Conservation (phyloP, 2,113 vertebrate genomes). For the Zingel zingel region DNA sequence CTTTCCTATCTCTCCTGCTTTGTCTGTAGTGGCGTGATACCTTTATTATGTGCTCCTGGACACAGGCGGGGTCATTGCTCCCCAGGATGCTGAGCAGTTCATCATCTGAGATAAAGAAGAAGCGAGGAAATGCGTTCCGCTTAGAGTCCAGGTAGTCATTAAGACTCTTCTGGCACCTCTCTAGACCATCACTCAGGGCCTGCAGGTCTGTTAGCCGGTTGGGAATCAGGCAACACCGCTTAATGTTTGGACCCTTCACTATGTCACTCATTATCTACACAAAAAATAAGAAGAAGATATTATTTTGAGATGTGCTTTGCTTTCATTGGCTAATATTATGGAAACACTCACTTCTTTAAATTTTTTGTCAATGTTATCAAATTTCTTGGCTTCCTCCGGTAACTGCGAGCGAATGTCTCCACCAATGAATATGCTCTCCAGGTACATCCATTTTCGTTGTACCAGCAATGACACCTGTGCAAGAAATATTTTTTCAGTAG, state of each 20-base stretch:
- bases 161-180: constrained; percentile 96
- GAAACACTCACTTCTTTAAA: constrained; percentile 90
- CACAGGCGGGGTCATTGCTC: constrained; percentile 89
- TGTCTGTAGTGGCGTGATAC: constrained; percentile 66
- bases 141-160: constrained; percentile 96
- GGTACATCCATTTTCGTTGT: constrained; percentile 98
- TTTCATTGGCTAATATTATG: neutral
- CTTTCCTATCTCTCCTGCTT: neutral
- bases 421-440: constrained; percentile 95
- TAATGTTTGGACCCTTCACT: constrained; percentile 87
- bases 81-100: constrained; percentile 97
- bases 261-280: constrained; percentile 93
- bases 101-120: constrained; percentile 98
- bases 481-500: neutral
- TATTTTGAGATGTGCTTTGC: constrained; percentile 7
- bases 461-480: constrained; percentile 92
- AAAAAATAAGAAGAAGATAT: neutral
- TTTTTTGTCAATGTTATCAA: constrained; percentile 89
- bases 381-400: constrained; percentile 93
- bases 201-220: constrained; percentile 89
- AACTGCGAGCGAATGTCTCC: constrained; percentile 94
- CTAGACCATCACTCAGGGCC: constrained; percentile 88
- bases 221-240: constrained; percentile 88
- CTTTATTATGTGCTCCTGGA: constrained; percentile 99
- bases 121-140: constrained; percentile 93